Percentiles rank a stretch among this genome's conserved stretches.
Conservation (phyloP, 2,888 invertebrate genomes). For the Hypena proboscidalis region DNA sequence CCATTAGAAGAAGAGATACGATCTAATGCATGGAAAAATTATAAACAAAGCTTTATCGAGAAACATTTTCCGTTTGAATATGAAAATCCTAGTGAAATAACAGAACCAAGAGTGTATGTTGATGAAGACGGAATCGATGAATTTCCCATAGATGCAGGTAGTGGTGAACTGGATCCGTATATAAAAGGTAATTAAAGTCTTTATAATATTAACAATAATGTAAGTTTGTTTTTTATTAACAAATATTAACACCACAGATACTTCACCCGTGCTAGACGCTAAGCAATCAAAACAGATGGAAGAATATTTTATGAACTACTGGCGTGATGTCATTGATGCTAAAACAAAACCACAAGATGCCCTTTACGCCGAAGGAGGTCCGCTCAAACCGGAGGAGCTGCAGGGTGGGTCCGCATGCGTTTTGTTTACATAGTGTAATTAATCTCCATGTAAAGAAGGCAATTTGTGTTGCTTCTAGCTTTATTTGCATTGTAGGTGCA, state of each 20-base stretch:
- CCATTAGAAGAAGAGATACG: constrained; percentile 76
- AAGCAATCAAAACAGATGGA: constrained; percentile 72
- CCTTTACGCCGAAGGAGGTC: constrained; percentile 77
- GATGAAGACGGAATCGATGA: constrained; percentile 82
- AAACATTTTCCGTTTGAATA: constrained; percentile 81
- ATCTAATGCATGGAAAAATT: constrained; percentile 76
- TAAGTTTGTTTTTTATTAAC: neutral
- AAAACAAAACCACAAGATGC: constrained; percentile 63
- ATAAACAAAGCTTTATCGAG: constrained; percentile 75
- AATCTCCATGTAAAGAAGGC: constrained; percentile 51
- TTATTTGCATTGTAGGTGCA: constrained; percentile 67
- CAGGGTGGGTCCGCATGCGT: constrained; percentile 60
- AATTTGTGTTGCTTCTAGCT: constrained; percentile 70
- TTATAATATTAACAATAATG: neutral
- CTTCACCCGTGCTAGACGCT: constrained; percentile 41
- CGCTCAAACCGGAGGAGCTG: constrained; percentile 68
- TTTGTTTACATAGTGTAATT: constrained; percentile 30
- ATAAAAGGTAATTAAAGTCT: constrained; percentile 59
- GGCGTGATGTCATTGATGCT: constrained; percentile 67
- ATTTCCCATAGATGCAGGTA: constrained; percentile 70
- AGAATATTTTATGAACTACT: constrained; percentile 72
- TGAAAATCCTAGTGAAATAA: constrained; percentile 74
- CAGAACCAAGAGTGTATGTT: constrained; percentile 85
- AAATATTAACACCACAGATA: constrained; percentile 43
- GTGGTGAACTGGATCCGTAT: constrained; percentile 71